phyloP scores from a whole-genome alignment of 2,888 invertebrate genomes.

The Drosophila robusta region DNA sequence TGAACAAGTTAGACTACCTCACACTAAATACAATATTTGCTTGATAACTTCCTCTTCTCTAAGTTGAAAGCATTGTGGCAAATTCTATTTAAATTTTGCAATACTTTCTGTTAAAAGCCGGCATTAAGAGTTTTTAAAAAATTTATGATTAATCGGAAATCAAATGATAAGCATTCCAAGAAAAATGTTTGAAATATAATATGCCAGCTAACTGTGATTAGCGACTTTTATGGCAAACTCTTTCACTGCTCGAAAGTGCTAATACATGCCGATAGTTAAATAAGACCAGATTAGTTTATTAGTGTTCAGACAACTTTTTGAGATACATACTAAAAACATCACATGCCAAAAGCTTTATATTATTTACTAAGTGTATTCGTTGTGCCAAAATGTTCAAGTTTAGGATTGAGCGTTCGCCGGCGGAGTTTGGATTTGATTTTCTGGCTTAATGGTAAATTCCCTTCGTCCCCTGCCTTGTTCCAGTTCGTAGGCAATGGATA shows the following conservation, averaged over 20 bases:
- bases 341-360: constrained; percentile 23
- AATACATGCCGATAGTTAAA: background rate
- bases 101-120: no score
- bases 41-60: no score
- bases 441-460: constrained; percentile 30
- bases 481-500: constrained; percentile 75
- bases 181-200: background rate
- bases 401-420: constrained; percentile 6
- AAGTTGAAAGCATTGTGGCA: background rate
- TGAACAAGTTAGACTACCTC: background rate
- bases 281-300: constrained; percentile 23
- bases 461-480: constrained; percentile 26
- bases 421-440: constrained; percentile 7
- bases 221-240: background rate
- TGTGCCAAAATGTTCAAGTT: constrained; percentile 15
- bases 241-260: background rate
- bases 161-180: background rate
- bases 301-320: constrained; percentile 3
- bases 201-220: background rate
- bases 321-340: constrained; percentile 24
- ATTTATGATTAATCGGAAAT: background rate
- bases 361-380: constrained; percentile 6
- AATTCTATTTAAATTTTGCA: background rate
- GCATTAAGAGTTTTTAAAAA: no score
- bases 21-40: no score